Evolutionary conservation across 2,888 invertebrate species (phyloP).

Genomic region (Philhelius pedissequus): DNA sequence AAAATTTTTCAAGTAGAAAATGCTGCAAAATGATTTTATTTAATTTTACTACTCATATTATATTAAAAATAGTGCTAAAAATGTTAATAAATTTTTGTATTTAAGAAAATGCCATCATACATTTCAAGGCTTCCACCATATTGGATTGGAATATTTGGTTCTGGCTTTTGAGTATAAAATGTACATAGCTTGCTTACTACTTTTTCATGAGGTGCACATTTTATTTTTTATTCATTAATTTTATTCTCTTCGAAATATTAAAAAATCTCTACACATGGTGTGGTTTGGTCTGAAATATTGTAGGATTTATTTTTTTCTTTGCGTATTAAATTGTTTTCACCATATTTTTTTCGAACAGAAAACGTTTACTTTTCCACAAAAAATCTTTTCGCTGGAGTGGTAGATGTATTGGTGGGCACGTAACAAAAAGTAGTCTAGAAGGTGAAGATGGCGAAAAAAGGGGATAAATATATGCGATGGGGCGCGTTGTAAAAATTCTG

Average conservation of each 20-base stretch:
- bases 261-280: constrained; percentile 33
- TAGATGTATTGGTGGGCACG: constrained; percentile 47
- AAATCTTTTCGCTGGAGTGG: constrained; percentile 34
- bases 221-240: constrained; percentile 15
- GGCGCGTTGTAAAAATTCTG: not conserved
- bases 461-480: constrained; percentile 22
- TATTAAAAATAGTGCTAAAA: constrained; percentile 38
- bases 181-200: constrained; percentile 47
- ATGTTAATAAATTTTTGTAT: not conserved
- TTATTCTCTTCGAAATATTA: not conserved
- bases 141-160: constrained; percentile 54
- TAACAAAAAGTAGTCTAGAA: constrained; percentile 19
- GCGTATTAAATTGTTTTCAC: constrained; percentile 43
- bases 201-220: constrained; percentile 51
- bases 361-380: constrained; percentile 58
- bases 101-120: constrained; percentile 48
- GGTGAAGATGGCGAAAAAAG: constrained; percentile 2
- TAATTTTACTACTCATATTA: not conserved
- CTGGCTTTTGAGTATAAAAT: constrained; percentile 36
- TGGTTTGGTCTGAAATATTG: constrained; percentile 35
- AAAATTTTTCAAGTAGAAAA: constrained; percentile 17
- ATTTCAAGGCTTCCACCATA: constrained; percentile 66
- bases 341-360: constrained; percentile 49
- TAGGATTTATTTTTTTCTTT: constrained; percentile 3
- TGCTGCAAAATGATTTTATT: not conserved